A percentile compares a stretch with the other conserved stretches of the same genome.
phyloP scores from a whole-genome alignment of 2,113 vertebrate genomes.

The Malurus melanocephalus region DNA sequence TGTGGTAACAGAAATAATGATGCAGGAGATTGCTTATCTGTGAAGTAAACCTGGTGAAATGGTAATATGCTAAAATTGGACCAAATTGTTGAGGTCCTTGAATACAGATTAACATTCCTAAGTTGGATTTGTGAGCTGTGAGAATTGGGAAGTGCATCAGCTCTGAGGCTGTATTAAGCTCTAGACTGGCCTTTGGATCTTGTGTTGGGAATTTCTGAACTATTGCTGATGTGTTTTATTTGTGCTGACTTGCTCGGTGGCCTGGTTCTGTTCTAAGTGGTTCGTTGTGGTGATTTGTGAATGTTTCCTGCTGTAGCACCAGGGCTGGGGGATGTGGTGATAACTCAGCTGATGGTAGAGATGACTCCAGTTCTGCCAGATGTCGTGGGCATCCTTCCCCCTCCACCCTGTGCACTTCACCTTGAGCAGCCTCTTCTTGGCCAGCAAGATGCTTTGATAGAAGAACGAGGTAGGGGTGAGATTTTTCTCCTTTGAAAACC shows the following conservation, averaged over 20 bases:
- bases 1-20: background rate
- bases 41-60: background rate
- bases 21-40: background rate
- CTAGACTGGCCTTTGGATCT: background rate
- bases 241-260: background rate
- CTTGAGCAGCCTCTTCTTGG: background rate
- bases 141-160: background rate
- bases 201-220: background rate
- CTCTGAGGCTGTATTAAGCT: background rate
- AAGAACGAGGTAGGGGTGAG: background rate
- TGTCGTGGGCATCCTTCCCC: background rate
- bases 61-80: background rate
- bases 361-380: background rate
- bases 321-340: background rate
- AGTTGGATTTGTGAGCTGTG: background rate
- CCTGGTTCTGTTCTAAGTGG: background rate
- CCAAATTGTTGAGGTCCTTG: background rate
- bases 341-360: background rate
- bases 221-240: background rate
- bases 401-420: background rate
- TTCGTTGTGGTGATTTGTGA: background rate
- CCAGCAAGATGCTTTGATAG: background rate
- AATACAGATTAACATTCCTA: accelerated
- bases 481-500: background rate
- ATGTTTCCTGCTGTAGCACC: accelerated